Base-by-base conservation (phyloP, 2,888 invertebrate species). In the Noctua comes region DNA sequence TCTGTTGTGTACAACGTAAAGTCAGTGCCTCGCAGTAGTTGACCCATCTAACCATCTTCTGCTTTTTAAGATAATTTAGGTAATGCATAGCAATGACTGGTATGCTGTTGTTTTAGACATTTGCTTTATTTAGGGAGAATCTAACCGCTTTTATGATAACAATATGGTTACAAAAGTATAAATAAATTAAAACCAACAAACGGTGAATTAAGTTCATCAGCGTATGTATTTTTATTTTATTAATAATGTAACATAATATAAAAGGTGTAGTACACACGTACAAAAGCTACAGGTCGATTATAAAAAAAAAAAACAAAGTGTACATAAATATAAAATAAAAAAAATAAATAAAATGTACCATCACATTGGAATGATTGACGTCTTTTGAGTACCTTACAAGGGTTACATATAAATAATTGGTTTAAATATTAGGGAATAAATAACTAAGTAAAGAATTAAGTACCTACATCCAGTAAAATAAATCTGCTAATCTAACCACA, bases 211-310 rank as follows among this genome's bases (percentile, higher is more conserved):
- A 48, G 59, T 77, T 84, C 64, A 66, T 71, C 69, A 77, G 84
- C 69, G 13, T 77, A 75, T 64, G 48, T 62, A 77, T 76, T 78
- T 84, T 81, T 73, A 81, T 73, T 78, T 59, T 68, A 76, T 75
- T 24, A 64, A 54, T 65, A 65, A 73, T 77, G 75, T 73, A 68
- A 74, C 64, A 74, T 71, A 66, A 66, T 54, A 62, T 73, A 75
- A 68, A 76, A 59, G 46, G 36, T 79, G 72, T 77, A 71, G 68
- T 76, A 86, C 70, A 84, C 75, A 85, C 66, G 78, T 86, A 87
- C 48, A 88, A 88, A 88, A 86, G 76, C 85, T 86, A 88, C 79
- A 76, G 31, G 16, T 31, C 21, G 31, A 79, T 65, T 77, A 57
- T 31, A 83, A 31, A 73, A 65, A 31, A 73, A 65, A 43, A 81